A percentile compares a stretch with the other conserved stretches of the same genome.
Conservation (phyloP, 2,888 invertebrate species). For the Macroteleia sp. region DNA sequence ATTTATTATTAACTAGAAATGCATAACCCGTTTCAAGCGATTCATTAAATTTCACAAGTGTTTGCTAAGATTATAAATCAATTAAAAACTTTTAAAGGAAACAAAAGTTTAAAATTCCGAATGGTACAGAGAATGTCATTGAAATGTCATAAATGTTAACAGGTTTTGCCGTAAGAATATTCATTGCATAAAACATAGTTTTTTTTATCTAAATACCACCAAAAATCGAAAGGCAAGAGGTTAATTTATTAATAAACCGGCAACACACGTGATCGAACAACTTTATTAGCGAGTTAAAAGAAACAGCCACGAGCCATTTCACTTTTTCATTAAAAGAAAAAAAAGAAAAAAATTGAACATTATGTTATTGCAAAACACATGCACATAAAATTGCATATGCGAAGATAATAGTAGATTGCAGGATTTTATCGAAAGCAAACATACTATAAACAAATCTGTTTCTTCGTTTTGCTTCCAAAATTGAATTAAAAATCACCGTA, state of each 20-base stretch:
- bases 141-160: constrained; percentile 41
- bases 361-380: too few species aligned
- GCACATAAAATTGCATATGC: too few species aligned
- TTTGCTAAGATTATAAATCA: too few species aligned
- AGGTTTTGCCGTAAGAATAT: constrained; percentile 30
- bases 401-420: too few species aligned
- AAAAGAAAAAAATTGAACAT: too few species aligned
- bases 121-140: constrained; percentile 33
- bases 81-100: too few species aligned
- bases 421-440: too few species aligned
- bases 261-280: constrained; percentile 2
- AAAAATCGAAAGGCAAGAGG: constrained; percentile 22
- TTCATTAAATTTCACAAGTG: constrained; percentile 5
- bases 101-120: constrained; percentile 10
- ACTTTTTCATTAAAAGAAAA: too few species aligned
- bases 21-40: constrained; percentile 14
- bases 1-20: constrained; percentile 26
- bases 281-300: not conserved
- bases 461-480: too few species aligned
- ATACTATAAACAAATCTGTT: too few species aligned
- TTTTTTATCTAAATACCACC: constrained; percentile 29
- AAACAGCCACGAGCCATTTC: too few species aligned
- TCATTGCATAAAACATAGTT: constrained; percentile 28
- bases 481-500: constrained; percentile 9
- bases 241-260: constrained; percentile 33